Base-by-base conservation (phyloP, 2,888 invertebrate genomes). In the Camponotus fellah region DNA sequence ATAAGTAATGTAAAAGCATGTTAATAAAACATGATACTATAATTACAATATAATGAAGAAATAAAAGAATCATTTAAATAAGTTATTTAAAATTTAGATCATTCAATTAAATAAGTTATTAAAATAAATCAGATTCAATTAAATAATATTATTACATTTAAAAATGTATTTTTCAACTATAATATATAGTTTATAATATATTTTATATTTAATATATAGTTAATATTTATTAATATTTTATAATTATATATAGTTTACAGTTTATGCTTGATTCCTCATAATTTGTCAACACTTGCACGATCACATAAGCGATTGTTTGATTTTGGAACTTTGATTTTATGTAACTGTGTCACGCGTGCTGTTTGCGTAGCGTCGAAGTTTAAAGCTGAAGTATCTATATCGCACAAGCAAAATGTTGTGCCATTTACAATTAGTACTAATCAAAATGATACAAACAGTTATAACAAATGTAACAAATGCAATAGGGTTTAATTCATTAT, bases 271-370 rank as follows among this genome's bases (percentile, higher is more conserved):
- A 53, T n/a, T 53, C n/a, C n/a, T 53, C 53, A 0, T 53, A 53
- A n/a, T 53, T 53, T 53, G n/a, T 53, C 53, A n/a, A 46, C 37
- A 46, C 8, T 43, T 12, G 32, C 32, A 9, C 14, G 60, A 58
- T 58, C 14, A n/a, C 40, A 56, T n/a, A 43, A 56, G n/a, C 21
- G 58, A 79, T 49, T 79, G 60, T 72, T 80, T 79, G 46, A 80
- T 80, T 80, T 72, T 12, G 60, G 6, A 72, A 80, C 46, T 72
- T 72, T 37, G 46, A 80, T 79, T 72, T 79, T 79, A 72, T 37
- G 79, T 37, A 80, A 80, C 60, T 72, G 21, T 72, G 72, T 46
- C 79, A 56, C 71, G 58, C 71, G 58, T 60, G 60, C 43, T 46
- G 32, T 69, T 69, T 58, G 43, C 3, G 12, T 46, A 12, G n/a